phyloP scores from a whole-genome alignment of 2,888 invertebrate genomes.

The Nomada hirtipes region DNA sequence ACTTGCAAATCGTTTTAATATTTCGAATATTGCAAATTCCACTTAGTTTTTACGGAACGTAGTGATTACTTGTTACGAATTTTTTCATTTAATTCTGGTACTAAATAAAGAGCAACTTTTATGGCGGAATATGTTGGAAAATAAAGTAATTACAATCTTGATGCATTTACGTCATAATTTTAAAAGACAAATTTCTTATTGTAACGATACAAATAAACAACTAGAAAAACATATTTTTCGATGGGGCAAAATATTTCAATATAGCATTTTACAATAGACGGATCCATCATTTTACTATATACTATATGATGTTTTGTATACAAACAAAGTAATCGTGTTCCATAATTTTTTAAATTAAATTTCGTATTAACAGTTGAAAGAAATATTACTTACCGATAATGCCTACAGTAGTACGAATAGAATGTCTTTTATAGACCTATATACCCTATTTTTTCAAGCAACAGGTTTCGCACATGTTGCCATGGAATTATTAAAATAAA shows the following conservation, averaged over 20 bases:
- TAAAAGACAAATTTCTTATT: neutral
- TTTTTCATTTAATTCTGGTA: too few species aligned
- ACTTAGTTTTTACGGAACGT: neutral
- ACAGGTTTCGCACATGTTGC: conserved; percentile 22
- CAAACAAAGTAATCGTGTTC: neutral
- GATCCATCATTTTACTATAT: neutral
- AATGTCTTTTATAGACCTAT: neutral
- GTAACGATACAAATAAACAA: neutral
- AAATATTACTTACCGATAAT: neutral
- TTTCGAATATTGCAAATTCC: neutral
- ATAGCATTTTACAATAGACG: neutral
- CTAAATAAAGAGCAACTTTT: too few species aligned
- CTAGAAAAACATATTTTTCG: conserved; percentile 19
- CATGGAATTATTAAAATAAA: conserved; percentile 1
- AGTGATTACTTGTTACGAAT: neutral
- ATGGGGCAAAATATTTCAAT: neutral
- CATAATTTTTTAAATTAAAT: neutral
- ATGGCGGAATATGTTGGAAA: too few species aligned
- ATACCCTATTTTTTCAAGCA: conserved; percentile 2
- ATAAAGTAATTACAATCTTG: neutral
- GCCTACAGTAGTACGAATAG: conserved; percentile 1
- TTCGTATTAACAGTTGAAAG: neutral
- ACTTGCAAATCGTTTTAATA: neutral
- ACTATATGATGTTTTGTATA: neutral
- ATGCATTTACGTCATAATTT: conserved; percentile 18